These are phyloP conservation scores for Proterorhinus semilunaris DNA, from an alignment of 2,113 vertebrate species.

Conservation along the genomic window DNA sequence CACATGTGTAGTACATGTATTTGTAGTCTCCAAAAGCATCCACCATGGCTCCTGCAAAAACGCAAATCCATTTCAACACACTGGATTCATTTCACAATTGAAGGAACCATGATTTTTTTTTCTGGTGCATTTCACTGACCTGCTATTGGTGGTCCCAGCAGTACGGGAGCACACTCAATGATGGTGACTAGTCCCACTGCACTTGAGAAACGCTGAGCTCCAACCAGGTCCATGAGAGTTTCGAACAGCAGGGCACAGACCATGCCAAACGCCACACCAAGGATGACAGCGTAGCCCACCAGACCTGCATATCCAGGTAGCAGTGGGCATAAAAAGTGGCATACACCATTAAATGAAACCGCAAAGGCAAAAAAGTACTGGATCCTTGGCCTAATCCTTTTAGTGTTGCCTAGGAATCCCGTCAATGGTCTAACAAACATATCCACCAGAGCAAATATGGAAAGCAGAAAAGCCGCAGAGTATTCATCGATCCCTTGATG, in stretches of 20 bases:
- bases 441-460: constrained; percentile 76
- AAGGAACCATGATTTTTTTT: constrained; percentile 69
- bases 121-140: constrained; percentile 77
- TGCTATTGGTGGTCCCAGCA: constrained; percentile 81
- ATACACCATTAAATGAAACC: constrained; percentile 74
- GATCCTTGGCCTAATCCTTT: constrained; percentile 77
- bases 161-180: constrained; percentile 77
- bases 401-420: constrained; percentile 78
- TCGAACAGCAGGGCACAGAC: constrained; percentile 81
- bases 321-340: constrained; percentile 81
- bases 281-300: constrained; percentile 71
- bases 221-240: constrained; percentile 81
- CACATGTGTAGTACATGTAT: constrained; percentile 82
- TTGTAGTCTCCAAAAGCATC: constrained; percentile 81
- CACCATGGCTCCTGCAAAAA: constrained; percentile 77
- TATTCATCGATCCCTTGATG: constrained; percentile 78
- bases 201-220: constrained; percentile 75
- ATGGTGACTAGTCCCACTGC: constrained; percentile 82
- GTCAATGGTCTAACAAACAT: constrained; percentile 77
- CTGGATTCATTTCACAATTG: constrained; percentile 59
- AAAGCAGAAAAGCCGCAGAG: constrained; percentile 80
- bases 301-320: constrained; percentile 71
- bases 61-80: constrained; percentile 53
- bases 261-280: constrained; percentile 79
- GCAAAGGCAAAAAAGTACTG: constrained; percentile 83